Evolutionary conservation across 2,797 vertebrate species (phyloP).

Genomic region (Macropus fuliginosus): DNA sequence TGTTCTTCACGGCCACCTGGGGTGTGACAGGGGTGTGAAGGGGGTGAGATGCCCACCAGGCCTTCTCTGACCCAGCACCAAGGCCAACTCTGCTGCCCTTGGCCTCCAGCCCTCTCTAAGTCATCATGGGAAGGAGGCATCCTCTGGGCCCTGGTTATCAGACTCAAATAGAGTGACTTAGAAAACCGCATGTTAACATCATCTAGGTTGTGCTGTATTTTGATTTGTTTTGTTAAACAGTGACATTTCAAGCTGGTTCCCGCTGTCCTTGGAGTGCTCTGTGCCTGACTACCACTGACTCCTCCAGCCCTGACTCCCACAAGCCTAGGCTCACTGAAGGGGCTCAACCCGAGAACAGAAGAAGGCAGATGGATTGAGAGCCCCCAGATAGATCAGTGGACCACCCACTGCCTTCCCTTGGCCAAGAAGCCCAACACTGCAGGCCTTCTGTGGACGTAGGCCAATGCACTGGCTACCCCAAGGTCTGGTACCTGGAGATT

Average conservation of each 20-base stretch:
- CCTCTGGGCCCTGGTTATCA: neutral
- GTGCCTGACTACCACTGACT: neutral
- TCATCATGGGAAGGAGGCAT: neutral
- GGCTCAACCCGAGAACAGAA: neutral
- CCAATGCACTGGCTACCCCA: neutral
- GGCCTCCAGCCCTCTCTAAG: neutral
- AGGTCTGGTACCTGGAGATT: conserved; percentile 92
- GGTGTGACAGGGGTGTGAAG: neutral
- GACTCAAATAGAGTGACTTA: no score
- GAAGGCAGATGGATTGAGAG: no score
- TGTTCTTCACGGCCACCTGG: conserved; percentile 98
- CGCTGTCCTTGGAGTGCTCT: neutral
- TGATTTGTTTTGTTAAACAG: no score
- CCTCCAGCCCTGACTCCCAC: neutral
- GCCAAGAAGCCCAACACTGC: no score
- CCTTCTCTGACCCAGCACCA: neutral
- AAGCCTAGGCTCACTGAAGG: no score
- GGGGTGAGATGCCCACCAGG: neutral
- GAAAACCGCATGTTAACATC: no score
- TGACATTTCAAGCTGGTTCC: no score
- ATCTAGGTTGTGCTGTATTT: no score
- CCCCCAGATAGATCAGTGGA: neutral
- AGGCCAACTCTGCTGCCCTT: neutral
- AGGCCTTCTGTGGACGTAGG: neutral
- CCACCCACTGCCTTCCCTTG: neutral